A percentile compares a stretch with the other conserved stretches of the same genome.
These are phyloP conservation scores for Steinernema hermaphroditum DNA, from an alignment of 2,888 invertebrate genomes.

Conservation along the genomic window DNA sequence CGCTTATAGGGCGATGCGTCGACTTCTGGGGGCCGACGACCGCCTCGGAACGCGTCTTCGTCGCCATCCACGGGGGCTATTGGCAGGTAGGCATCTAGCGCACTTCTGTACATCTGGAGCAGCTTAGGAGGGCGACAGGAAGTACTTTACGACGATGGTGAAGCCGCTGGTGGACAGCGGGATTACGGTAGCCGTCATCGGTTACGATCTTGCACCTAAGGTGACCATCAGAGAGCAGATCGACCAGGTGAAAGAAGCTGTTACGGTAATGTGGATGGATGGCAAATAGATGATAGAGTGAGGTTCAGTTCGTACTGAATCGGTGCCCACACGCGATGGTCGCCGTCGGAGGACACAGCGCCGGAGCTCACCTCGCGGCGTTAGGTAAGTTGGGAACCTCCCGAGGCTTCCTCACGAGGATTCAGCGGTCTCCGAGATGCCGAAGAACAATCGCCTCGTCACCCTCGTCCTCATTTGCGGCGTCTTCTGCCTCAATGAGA, in stretches of 20 bases:
- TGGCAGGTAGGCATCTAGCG: slow-evolving; percentile 2
- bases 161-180: slow-evolving; percentile 32
- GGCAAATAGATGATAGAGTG: background rate
- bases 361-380: slow-evolving; percentile 32
- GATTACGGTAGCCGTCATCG: slow-evolving; percentile 32
- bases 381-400: background rate
- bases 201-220: slow-evolving; percentile 32
- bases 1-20: slow-evolving; percentile 15
- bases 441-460: slow-evolving; percentile 13
- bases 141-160: slow-evolving; percentile 26
- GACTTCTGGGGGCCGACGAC: slow-evolving; percentile 31
- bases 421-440: slow-evolving; percentile 12
- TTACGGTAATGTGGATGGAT: background rate
- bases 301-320: slow-evolving; percentile 24
- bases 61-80: slow-evolving; percentile 33
- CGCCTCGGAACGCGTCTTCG: slow-evolving; percentile 24
- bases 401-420: too few species aligned
- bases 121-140: slow-evolving; percentile 29
- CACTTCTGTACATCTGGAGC: background rate
- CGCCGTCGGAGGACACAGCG: slow-evolving; percentile 34
- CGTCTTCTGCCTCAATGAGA: slow-evolving; percentile 28
- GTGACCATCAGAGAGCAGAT: slow-evolving; percentile 21
- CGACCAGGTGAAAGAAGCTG: slow-evolving; percentile 13
- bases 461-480: slow-evolving; percentile 30
- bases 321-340: slow-evolving; percentile 26